Evolutionary conservation across 2,888 invertebrate genomes (phyloP), one percentile per base, ranked within the genome.

Genomic region (Gisinianus flammeolus): DNA sequence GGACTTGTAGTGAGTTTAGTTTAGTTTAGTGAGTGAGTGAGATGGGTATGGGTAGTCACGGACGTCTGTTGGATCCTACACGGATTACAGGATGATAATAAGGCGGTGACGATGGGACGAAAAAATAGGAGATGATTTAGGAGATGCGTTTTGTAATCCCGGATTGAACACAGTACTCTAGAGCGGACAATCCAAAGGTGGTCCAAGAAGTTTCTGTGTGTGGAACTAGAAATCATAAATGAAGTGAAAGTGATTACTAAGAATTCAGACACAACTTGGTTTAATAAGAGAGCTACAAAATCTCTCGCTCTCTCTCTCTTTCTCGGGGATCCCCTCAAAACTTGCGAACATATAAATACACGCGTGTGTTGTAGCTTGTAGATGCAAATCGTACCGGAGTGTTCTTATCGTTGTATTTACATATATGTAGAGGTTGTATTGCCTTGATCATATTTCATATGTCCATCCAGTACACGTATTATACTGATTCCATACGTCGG

Each of bases 171-270:
- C n/a, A n/a, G n/a, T n/a, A n/a, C n/a, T n/a, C n/a, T n/a, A n/a
- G n/a, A n/a, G n/a, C n/a, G n/a, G 56, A 56, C 22, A 56, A 56
- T 56, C 56, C 56, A 22, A 56, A 56, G 56, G 56, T 56, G 56
- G 56, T 56, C 56, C 56, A 56, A 56, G 56, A 56, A 56, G 56
- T 56, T 56, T 56, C 22, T 22, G 56, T 56, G n/a, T n/a, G n/a
- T n/a, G n/a, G n/a, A n/a, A n/a, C n/a, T n/a, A 56, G 56, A 56
- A 56, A 56, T 56, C n/a, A n/a, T 56, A 56, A 56, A 56, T 56
- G 56, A 56, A 56, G 56, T 56, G 56, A 56, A 56, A 56, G 56
- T 56, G 56, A 56, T 56, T 56, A 56, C 56, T 56, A 56, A 56
- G 56, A 56, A 56, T n/a, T 19, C 56, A 56, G 56, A 19, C 22